phyloP scores from a whole-genome alignment of 2,113 vertebrate species.

The Sciurus niger region DNA sequence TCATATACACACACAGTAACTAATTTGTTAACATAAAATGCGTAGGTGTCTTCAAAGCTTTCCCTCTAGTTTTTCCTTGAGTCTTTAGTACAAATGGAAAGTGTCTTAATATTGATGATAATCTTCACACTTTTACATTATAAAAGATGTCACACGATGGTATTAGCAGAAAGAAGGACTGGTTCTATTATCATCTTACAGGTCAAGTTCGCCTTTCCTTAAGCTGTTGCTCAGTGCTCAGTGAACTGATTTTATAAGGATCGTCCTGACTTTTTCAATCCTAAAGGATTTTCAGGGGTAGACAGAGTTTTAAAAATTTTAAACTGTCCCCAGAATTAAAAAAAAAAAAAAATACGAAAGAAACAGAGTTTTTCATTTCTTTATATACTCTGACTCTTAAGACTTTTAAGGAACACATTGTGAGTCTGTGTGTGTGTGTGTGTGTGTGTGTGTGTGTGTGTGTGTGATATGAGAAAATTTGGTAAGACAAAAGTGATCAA shows the following conservation, averaged over 20 bases:
- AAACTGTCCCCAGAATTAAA: background rate
- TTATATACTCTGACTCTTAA: background rate
- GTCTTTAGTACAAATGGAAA: background rate
- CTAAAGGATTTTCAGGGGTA: background rate
- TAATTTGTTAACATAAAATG: conserved; percentile 33
- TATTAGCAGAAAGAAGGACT: background rate
- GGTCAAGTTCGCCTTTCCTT: background rate
- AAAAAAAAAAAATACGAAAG: background rate
- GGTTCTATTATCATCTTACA: background rate
- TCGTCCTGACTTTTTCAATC: background rate
- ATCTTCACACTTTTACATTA: background rate
- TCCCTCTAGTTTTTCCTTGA: background rate
- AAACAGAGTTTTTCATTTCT: background rate
- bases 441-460: background rate
- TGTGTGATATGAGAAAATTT: background rate
- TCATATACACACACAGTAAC: background rate
- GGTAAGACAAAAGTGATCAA: background rate
- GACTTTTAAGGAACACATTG: background rate
- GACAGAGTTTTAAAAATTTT: background rate
- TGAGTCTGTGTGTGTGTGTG: background rate
- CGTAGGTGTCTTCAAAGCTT: background rate
- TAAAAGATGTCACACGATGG: background rate
- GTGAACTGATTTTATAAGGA: background rate
- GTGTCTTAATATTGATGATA: background rate
- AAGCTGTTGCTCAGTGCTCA: background rate